Evolutionary conservation across 35 echinoderm and acorn worm species (phyloP).

Genomic region (Lytechinus pictus): DNA sequence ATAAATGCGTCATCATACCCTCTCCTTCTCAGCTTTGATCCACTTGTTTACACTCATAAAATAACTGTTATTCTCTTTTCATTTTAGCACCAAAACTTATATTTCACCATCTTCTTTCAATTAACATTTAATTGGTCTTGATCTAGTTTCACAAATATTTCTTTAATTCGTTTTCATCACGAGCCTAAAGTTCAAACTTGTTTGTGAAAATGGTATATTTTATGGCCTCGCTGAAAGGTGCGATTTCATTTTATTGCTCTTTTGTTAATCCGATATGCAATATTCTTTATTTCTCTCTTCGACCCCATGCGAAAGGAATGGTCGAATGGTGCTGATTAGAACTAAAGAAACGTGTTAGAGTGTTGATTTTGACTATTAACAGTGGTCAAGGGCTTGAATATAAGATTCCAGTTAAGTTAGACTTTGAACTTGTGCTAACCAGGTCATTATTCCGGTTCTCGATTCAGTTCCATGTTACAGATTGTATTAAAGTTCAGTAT

Average conservation of each 20-base stretch:
- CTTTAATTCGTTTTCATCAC: not conserved
- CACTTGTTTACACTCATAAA: not conserved
- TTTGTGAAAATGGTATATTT: slow-evolving; percentile 6
- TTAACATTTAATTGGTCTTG: slow-evolving; percentile 5
- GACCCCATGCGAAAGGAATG: not conserved
- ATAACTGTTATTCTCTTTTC: slow-evolving; percentile 8
- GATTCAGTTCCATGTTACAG: not conserved
- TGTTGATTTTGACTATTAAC: not conserved
- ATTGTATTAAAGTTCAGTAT: not conserved
- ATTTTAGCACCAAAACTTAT: not conserved
- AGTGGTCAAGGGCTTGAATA: not conserved
- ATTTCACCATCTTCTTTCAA: slow-evolving; percentile 19
- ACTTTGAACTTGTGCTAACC: slow-evolving; percentile 9
- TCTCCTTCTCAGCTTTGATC: not conserved
- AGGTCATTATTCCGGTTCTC: not conserved
- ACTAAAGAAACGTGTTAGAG: not conserved
- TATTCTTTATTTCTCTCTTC: not conserved
- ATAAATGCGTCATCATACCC: not conserved
- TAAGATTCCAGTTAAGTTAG: not conserved
- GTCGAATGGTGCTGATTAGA: not conserved
- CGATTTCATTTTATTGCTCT: not conserved
- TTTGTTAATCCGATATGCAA: not conserved
- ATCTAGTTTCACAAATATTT: slow-evolving; percentile 5
- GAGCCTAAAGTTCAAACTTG: not conserved
- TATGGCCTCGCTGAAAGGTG: not conserved